These are phyloP conservation scores for Uropetala carovei DNA, from an alignment of 2,888 invertebrate genomes.

Conservation along the genomic window DNA sequence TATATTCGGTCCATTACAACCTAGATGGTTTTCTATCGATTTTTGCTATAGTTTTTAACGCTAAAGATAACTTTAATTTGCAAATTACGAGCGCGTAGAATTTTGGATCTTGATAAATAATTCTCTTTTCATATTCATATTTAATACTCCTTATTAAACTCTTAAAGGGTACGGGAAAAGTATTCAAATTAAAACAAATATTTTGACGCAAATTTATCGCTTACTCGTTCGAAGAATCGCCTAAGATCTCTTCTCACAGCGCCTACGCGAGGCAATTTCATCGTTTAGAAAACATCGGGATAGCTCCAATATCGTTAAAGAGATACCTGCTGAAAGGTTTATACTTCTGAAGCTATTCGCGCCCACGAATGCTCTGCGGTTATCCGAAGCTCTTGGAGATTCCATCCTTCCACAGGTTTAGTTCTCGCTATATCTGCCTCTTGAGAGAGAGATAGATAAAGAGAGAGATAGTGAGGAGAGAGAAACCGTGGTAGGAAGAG, in stretches of 20 bases:
- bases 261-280: not conserved
- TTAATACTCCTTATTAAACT: too few species aligned
- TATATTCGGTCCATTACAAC: too few species aligned
- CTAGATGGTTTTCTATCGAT: too few species aligned
- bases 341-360: constrained; percentile 20
- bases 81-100: too few species aligned
- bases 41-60: too few species aligned
- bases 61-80: too few species aligned
- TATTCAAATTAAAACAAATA: too few species aligned
- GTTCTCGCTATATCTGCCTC: not conserved
- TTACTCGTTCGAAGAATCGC: not conserved
- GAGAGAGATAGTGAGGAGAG: not conserved
- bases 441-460: too few species aligned
- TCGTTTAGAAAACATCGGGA: constrained; percentile 27
- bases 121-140: too few species aligned
- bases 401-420: constrained; percentile 11
- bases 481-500: not conserved
- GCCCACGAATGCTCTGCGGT: constrained; percentile 26
- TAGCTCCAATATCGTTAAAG: constrained; percentile 19
- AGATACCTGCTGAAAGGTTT: constrained; percentile 28
- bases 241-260: not conserved
- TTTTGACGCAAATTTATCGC: not conserved
- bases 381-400: constrained; percentile 20
- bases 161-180: too few species aligned
- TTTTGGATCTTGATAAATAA: too few species aligned